Evolutionary conservation across 1,140 invertebrate genomes (phyloP).

Genomic region (Drosophila pruinosa): DNA sequence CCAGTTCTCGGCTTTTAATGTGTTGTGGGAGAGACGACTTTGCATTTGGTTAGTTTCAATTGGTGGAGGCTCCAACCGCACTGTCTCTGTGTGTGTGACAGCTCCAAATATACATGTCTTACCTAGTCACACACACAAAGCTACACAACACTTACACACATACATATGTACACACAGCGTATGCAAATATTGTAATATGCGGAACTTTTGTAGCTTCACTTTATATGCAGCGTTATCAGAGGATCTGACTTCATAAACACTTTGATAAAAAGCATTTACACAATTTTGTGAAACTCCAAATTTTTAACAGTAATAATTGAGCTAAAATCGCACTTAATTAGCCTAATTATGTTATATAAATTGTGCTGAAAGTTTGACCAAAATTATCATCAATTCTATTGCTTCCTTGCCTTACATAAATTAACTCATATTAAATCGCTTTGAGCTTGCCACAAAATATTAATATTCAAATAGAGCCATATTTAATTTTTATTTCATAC

Average conservation of each 20-base stretch:
- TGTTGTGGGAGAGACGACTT: constrained; percentile 77
- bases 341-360: background rate
- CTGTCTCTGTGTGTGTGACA: constrained; percentile 40
- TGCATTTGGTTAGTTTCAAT: constrained; percentile 80
- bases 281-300: background rate
- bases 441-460: constrained; percentile 9
- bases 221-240: constrained; percentile 24
- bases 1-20: constrained; percentile 65
- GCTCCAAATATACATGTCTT: constrained; percentile 48
- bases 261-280: constrained; percentile 21
- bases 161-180: constrained; percentile 19
- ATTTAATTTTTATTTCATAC: constrained; percentile 74
- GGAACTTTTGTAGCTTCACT: constrained; percentile 41
- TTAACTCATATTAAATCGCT: no score
- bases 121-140: background rate
- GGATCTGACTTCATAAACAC: constrained; percentile 11
- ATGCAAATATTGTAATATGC: constrained; percentile 69
- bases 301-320: constrained; percentile 1
- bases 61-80: constrained; percentile 64
- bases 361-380: no score
- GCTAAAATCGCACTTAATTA: background rate
- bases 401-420: no score
- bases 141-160: constrained; percentile 1
- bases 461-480: constrained; percentile 75
- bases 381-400: no score